These are phyloP conservation scores for Xanthia togata DNA, from an alignment of 2,888 invertebrate genomes.

Conservation along the genomic window DNA sequence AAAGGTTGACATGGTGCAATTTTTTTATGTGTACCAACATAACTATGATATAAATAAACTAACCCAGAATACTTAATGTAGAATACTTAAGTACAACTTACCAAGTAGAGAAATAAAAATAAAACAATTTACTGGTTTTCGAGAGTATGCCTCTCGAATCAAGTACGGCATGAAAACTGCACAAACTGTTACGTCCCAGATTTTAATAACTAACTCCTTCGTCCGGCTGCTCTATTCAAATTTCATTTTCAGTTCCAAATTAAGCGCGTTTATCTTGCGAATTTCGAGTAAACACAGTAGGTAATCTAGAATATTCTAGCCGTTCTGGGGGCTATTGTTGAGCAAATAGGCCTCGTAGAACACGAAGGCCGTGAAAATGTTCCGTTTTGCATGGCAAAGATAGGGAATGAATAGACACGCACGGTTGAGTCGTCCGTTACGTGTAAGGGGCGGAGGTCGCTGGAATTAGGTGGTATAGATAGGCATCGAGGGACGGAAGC, in stretches of 20 bases:
- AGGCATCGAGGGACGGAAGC: slow-evolving; percentile 71
- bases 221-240: slow-evolving; percentile 47
- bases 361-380: slow-evolving; percentile 56
- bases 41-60: neutral
- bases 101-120: neutral
- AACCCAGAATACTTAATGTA: too few species aligned
- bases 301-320: slow-evolving; percentile 39
- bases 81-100: neutral
- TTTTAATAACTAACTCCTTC: slow-evolving; percentile 57
- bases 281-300: slow-evolving; percentile 19
- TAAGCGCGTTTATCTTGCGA: slow-evolving; percentile 33
- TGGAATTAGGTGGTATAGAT: slow-evolving; percentile 71
- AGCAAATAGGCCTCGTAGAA: slow-evolving; percentile 43
- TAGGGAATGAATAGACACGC: slow-evolving; percentile 69
- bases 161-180: slow-evolving; percentile 45
- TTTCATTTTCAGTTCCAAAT: slow-evolving; percentile 42
- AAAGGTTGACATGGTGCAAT: neutral
- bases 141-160: slow-evolving; percentile 19
- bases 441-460: slow-evolving; percentile 56
- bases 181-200: slow-evolving; percentile 45
- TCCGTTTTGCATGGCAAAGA: slow-evolving; percentile 62
- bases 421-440: slow-evolving; percentile 56
- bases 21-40: neutral
- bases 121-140: slow-evolving; percentile 14
- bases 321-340: slow-evolving; percentile 27